A percentile compares a stretch with the other conserved stretches of the same genome.
Evolutionary conservation across 2,113 vertebrate genomes (phyloP).

Genomic region (Collichthys lucidus): DNA sequence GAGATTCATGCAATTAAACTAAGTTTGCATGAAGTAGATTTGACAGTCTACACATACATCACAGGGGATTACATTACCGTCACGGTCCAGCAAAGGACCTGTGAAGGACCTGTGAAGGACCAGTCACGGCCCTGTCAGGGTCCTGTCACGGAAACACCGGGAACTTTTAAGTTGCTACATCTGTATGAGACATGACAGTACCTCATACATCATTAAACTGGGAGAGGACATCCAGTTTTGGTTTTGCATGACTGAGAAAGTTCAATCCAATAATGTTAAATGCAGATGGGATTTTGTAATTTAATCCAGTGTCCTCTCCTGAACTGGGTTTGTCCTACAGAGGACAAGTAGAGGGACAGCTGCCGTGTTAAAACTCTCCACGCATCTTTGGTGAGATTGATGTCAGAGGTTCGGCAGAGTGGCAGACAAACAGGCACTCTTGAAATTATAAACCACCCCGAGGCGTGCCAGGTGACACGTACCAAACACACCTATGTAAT

Average conservation of each 20-base stretch:
- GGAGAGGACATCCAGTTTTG: background rate
- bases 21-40: background rate
- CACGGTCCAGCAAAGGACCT: too few species aligned
- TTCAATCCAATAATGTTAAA: constrained; percentile 17
- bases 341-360: background rate
- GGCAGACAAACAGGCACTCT: constrained; percentile 11
- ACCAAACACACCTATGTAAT: constrained; percentile 19
- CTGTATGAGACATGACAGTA: background rate
- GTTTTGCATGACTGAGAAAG: background rate
- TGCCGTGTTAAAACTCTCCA: background rate
- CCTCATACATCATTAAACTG: background rate
- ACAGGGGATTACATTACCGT: too few species aligned
- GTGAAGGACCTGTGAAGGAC: too few species aligned
- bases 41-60: background rate
- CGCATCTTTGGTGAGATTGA: background rate
- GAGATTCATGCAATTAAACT: background rate
- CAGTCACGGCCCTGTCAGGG: too few species aligned
- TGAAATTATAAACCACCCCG: constrained; percentile 2
- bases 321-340: background rate
- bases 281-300: background rate
- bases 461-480: background rate
- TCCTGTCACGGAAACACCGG: too few species aligned
- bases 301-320: background rate
- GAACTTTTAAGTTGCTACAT: too few species aligned
- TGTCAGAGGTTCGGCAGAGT: background rate